Conservation (phyloP, 2,797 vertebrate genomes). For the Liasis olivaceus region DNA sequence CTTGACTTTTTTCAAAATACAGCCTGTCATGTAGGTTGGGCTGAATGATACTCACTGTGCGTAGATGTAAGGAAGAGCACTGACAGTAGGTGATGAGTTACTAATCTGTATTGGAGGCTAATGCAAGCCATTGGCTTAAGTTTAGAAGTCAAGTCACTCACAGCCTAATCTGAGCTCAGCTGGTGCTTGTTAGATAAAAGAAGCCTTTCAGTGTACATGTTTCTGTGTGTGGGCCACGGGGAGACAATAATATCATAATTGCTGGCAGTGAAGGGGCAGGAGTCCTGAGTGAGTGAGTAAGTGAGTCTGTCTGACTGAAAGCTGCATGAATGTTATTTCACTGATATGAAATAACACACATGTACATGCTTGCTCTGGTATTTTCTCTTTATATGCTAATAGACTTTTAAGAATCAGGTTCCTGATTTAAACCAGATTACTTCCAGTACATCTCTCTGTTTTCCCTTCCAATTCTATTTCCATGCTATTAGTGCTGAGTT, state of each 20-base stretch:
- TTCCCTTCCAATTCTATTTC: neutral
- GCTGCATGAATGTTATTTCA: neutral
- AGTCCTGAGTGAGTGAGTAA: fast-evolving
- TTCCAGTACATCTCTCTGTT: neutral
- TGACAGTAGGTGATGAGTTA: fast-evolving
- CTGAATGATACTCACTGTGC: neutral
- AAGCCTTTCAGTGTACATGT: neutral
- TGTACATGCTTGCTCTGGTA: neutral
- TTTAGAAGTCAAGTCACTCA: neutral
- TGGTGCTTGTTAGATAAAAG: neutral
- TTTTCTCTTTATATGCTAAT: neutral
- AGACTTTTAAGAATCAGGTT: neutral
- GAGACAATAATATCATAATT: neutral
- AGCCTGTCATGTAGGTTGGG: neutral
- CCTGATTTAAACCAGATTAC: neutral
- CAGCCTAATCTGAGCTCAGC: neutral
- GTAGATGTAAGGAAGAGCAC: neutral
- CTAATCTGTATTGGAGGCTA: neutral
- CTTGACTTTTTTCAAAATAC: neutral
- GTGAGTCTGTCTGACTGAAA: neutral
- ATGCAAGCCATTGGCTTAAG: neutral
- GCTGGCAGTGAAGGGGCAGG: neutral
- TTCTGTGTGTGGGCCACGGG: neutral
- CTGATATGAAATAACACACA: neutral
- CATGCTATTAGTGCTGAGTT: neutral